These are phyloP conservation scores for Arvicanthis niloticus DNA, from an alignment of 2,113 vertebrate species.

Conservation along the genomic window DNA sequence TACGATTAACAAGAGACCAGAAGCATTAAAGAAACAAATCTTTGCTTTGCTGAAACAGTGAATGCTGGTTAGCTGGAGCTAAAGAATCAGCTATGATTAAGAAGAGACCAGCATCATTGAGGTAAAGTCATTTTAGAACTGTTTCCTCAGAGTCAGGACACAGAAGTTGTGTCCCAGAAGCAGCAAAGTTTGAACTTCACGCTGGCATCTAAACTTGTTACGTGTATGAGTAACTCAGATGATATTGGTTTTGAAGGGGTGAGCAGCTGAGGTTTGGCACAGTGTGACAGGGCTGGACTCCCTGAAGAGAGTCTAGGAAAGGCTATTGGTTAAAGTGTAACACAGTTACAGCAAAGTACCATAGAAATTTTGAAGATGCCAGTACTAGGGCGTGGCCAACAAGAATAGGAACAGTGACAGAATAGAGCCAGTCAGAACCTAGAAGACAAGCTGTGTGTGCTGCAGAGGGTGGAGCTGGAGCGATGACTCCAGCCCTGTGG, in stretches of 20 bases:
- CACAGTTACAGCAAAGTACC: neutral
- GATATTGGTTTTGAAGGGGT: neutral
- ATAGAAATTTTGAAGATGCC: neutral
- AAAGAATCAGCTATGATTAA: neutral
- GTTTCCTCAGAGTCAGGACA: neutral
- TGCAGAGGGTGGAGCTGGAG: neutral
- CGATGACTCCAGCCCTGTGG: too few species aligned
- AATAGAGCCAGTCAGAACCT: neutral
- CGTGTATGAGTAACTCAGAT: neutral
- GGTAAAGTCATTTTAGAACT: neutral
- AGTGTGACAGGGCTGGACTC: neutral
- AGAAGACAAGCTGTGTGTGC: neutral
- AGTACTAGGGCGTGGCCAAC: neutral
- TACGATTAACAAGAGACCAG: neutral
- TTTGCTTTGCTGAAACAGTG: neutral
- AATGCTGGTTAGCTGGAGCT: neutral
- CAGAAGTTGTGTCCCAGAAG: neutral
- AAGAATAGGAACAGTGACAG: neutral
- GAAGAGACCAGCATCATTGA: neutral
- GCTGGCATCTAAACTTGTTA: neutral
- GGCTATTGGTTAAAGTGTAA: neutral
- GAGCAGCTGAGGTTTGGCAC: neutral
- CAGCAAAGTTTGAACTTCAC: neutral
- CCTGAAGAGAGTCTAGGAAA: neutral
- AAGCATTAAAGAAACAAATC: neutral